A percentile compares a stretch with the other conserved stretches of the same genome.
Evolutionary conservation across 1,140 invertebrate species (phyloP).

Genomic region (Leptonema lineaticorne): DNA sequence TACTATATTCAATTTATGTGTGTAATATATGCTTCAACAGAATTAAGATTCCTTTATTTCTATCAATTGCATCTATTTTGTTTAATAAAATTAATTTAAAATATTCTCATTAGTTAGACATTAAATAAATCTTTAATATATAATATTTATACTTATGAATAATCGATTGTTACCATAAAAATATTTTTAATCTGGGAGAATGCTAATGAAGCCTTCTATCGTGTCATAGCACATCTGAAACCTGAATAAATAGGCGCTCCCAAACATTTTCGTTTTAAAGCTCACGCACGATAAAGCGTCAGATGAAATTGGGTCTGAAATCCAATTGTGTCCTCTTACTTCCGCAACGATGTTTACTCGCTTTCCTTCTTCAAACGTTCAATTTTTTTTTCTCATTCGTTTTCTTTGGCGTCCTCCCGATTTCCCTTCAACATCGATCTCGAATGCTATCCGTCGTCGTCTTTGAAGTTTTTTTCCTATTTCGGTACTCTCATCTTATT

Average conservation of each 20-base stretch:
- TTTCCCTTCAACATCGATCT: neutral
- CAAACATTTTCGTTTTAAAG: too few species aligned
- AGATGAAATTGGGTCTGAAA: conserved; percentile 21
- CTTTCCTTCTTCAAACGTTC: conserved; percentile 10
- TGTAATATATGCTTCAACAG: neutral
- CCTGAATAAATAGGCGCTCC: conserved; percentile 6
- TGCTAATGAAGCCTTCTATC: conserved; percentile 14
- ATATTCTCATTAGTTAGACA: too few species aligned
- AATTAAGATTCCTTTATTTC: too few species aligned
- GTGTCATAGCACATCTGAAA: neutral
- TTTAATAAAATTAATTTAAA: too few species aligned
- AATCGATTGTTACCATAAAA: too few species aligned
- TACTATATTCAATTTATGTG: too few species aligned
- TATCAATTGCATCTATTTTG: too few species aligned
- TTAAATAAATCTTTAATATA: too few species aligned
- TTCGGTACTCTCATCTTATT: neutral
- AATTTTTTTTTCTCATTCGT: conserved; percentile 1
- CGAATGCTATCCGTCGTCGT: neutral
- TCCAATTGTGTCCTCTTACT: conserved; percentile 17
- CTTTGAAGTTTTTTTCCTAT: neutral
- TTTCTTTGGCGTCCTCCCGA: neutral
- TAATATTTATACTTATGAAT: too few species aligned
- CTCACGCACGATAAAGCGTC: conserved; percentile 13
- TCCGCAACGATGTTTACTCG: conserved; percentile 16
- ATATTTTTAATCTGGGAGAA: conserved; percentile 3